phyloP scores from a whole-genome alignment of 2,113 vertebrate genomes.

The Motacilla alba region DNA sequence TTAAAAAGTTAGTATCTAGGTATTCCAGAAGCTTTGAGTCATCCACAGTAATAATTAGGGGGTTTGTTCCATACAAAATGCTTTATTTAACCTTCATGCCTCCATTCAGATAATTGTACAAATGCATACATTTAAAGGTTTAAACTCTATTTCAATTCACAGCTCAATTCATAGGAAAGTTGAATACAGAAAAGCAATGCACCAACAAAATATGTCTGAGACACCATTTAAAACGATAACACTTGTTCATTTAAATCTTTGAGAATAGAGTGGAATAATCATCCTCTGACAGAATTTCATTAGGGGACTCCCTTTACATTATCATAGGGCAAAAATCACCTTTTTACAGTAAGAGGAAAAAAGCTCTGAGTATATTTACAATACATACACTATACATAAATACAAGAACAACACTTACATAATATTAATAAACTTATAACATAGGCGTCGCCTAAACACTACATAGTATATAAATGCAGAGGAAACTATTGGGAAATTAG shows the following conservation, averaged over 20 bases:
- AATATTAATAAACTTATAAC: constrained; percentile 96
- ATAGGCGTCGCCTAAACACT: constrained; percentile 90
- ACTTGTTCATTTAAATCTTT: constrained; percentile 89
- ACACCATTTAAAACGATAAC: constrained; percentile 90
- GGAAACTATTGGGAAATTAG: constrained; percentile 86
- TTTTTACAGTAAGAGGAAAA: constrained; percentile 91
- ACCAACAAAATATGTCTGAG: constrained; percentile 96
- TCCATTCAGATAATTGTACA: constrained; percentile 99
- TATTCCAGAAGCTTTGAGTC: constrained; percentile 69
- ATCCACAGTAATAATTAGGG: constrained; percentile 72
- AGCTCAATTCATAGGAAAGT: constrained; percentile 98
- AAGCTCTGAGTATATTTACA: constrained; percentile 99
- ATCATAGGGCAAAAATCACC: constrained; percentile 88
- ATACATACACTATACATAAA: constrained; percentile 99
- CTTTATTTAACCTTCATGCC: constrained; percentile 99
- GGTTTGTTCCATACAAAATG: constrained; percentile 97
- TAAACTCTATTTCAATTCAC: constrained; percentile 99
- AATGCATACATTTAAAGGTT: constrained; percentile 98
- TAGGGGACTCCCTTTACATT: constrained; percentile 90
- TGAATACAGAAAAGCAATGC: constrained; percentile 95
- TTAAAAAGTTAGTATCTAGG: constrained; percentile 60
- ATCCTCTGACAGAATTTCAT: constrained; percentile 87
- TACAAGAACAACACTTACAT: constrained; percentile 99
- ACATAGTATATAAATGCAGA: constrained; percentile 87
- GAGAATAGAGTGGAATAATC: constrained; percentile 87